Evolutionary conservation across 2,113 vertebrate genomes (phyloP).

Genomic region (Perca fluviatilis): DNA sequence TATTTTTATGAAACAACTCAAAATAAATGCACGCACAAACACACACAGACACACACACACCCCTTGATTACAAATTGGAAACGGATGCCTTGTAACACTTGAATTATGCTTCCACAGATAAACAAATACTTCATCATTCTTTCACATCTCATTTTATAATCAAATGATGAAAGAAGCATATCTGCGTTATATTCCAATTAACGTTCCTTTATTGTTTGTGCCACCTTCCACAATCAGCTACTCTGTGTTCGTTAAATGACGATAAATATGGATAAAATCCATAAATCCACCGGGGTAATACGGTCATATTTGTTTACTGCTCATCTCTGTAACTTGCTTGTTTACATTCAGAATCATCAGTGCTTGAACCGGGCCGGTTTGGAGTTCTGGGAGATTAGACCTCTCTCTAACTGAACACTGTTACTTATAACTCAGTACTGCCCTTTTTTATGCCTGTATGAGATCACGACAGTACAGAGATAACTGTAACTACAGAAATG

Average conservation of each 20-base stretch:
- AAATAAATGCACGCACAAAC: neutral
- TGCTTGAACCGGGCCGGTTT: neutral
- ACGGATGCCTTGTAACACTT: neutral
- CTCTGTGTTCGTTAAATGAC: neutral
- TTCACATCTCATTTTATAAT: slow-evolving; percentile 12
- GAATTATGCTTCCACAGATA: neutral
- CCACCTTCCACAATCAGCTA: neutral
- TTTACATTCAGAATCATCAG: neutral
- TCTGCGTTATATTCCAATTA: slow-evolving; percentile 1
- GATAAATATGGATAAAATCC: slow-evolving; percentile 5
- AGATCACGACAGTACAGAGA: neutral
- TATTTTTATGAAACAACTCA: neutral
- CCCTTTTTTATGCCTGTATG: neutral
- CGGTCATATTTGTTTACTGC: neutral
- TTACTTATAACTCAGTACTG: neutral
- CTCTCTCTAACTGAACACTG: neutral
- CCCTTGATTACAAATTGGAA: slow-evolving; percentile 28
- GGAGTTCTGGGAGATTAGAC: neutral
- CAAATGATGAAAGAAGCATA: neutral
- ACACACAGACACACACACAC: neutral
- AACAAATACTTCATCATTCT: slow-evolving; percentile 14
- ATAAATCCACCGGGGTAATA: slow-evolving; percentile 6
- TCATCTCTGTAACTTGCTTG: neutral
- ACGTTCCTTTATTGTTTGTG: neutral
- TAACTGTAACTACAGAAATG: neutral